A percentile compares a stretch with the other conserved stretches of the same genome.
phyloP scores from a whole-genome alignment of 2,888 invertebrate species.

The Lacanobia oleracea region DNA sequence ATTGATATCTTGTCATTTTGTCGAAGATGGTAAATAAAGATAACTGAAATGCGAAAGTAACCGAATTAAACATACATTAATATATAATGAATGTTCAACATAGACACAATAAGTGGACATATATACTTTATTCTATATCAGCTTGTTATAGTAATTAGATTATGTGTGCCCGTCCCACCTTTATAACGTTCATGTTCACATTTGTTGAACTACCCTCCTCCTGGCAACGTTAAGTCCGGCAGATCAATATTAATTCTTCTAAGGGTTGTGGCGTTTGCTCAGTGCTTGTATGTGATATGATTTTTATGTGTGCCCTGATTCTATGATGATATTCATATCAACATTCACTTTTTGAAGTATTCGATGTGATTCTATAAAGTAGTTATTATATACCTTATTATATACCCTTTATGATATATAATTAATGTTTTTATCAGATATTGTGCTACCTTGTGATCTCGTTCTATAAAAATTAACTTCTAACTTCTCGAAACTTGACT shows the following conservation, averaged over 20 bases:
- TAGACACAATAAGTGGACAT: background rate
- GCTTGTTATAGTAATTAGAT: slow-evolving; percentile 21
- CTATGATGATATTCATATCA: slow-evolving; percentile 57
- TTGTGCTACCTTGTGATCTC: slow-evolving; percentile 82
- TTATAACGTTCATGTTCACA: background rate
- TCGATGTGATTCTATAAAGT: slow-evolving; percentile 74
- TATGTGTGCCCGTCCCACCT: slow-evolving; percentile 1
- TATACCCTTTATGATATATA: slow-evolving; percentile 66
- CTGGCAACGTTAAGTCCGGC: slow-evolving; percentile 16
- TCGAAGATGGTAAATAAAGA: background rate
- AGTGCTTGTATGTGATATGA: slow-evolving; percentile 73
- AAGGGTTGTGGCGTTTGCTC: slow-evolving; percentile 84
- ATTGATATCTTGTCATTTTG: background rate
- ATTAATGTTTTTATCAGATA: slow-evolving; percentile 71
- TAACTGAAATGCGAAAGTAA: too few relatives aligned
- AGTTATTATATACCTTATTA: slow-evolving; percentile 64
- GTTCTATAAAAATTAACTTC: slow-evolving; percentile 71
- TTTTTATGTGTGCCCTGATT: slow-evolving; percentile 67
- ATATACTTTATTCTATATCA: slow-evolving; percentile 1
- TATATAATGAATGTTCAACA: slow-evolving; percentile 5
- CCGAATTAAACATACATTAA: slow-evolving; percentile 2
- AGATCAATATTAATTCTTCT: slow-evolving; percentile 65
- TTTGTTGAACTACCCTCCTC: background rate
- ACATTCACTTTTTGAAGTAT: slow-evolving; percentile 69
- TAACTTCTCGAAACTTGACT: slow-evolving; percentile 75